Evolutionary conservation across 2,797 vertebrate genomes (phyloP).

Genomic region (Staurois parvus): DNA sequence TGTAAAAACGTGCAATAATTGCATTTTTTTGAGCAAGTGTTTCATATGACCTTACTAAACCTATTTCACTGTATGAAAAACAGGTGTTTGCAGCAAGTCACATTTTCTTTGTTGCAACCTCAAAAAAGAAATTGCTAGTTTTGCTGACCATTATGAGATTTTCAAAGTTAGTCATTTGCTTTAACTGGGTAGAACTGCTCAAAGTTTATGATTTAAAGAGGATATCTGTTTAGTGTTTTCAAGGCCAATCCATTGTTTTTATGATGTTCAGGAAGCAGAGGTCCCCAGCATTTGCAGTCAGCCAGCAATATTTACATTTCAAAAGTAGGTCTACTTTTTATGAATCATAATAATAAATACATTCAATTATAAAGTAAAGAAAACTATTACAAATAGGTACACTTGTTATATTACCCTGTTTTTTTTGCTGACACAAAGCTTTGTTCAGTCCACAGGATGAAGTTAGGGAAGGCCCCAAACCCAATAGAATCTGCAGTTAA

Average conservation of each 20-base stretch:
- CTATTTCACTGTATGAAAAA: slow-evolving; percentile 39
- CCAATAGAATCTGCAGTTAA: too few species aligned
- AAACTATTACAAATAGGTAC: too few species aligned
- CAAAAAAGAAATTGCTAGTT: neutral
- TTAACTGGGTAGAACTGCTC: neutral
- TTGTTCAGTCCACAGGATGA: too few species aligned
- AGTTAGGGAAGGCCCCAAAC: too few species aligned
- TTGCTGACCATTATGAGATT: neutral
- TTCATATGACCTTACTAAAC: slow-evolving; percentile 59
- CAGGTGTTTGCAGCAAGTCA: slow-evolving; percentile 44
- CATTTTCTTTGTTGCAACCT: slow-evolving; percentile 1
- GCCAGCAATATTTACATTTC: too few species aligned
- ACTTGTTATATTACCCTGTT: too few species aligned
- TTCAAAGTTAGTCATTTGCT: neutral
- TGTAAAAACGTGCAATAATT: slow-evolving; percentile 56
- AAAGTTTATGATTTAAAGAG: neutral
- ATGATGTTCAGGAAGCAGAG: too few species aligned
- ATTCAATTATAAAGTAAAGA: too few species aligned
- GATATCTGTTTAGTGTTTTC: neutral
- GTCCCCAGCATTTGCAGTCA: too few species aligned
- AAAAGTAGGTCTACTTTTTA: too few species aligned
- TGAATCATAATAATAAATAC: too few species aligned
- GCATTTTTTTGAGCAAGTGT: slow-evolving; percentile 58
- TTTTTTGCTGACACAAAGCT: too few species aligned
- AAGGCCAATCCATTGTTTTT: neutral